Evolutionary conservation across 1,140 invertebrate species (phyloP), one percentile per base, ranked within the genome.

Genomic region (Achatina immaculata): DNA sequence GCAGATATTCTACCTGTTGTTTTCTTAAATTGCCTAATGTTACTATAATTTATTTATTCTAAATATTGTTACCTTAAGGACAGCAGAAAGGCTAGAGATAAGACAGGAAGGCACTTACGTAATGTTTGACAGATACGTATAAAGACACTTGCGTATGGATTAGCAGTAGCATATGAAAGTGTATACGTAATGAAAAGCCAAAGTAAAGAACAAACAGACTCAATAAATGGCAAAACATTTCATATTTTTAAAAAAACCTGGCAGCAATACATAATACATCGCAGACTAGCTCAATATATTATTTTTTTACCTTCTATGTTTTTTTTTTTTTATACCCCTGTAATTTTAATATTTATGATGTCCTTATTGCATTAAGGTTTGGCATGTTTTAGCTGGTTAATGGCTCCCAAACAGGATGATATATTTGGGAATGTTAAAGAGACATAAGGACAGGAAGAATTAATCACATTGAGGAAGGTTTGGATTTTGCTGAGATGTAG

Each of bases 201-300:
- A 21, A 24, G 28, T 31, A 28, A 62, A 16, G 58, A 62, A 31
- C 28, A 19, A 21, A 21, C 21, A 62, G 9, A 31, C 58, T 31
- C 16, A n/a, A 62, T 62, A 62, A 62, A 62, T 62, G 58, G 58
- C 58, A 62, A 62, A 62, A 28, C 58, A 62, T 62, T 62, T 62
- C 58, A 31, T 31, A 31, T 62, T 62, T 28, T 62, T 62, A 1
- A n/a, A n/a, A n/a, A n/a, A n/a, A n/a, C 58, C 31, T 31, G 58
- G 58, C 58, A 62, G 58, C 58, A 62, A 6, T 6, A 62, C n/a
- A 55, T 55, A 55, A 55, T 55, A 62, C 58, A 62, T 62, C 58
- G 58, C 28, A 31, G 28, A 2, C 28, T 31, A 62, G 58, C 58
- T 62, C 58, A 62, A 62, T 62, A 31, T 62, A 14, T 31, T 62